Evolutionary conservation across 2,888 invertebrate species (phyloP), one percentile per base, ranked within the genome.

Genomic region (Onthophagus sagittarius): DNA sequence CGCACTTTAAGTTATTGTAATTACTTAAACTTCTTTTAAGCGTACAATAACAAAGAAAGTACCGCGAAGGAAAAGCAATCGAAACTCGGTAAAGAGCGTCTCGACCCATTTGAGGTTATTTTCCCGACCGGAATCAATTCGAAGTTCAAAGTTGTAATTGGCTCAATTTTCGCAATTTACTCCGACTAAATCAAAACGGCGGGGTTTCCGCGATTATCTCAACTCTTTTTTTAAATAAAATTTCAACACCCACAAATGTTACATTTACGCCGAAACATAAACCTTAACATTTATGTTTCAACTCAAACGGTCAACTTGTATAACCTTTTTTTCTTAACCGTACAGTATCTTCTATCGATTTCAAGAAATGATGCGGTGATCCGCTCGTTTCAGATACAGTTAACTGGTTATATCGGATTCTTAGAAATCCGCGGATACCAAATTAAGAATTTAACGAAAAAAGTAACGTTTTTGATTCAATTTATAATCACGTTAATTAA

Each of bases 101-200:
- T 53, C 39, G 39, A 53, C 39, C 39, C 39, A 53, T 53, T 53
- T 53, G 39, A 53, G 39, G 39, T 53, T 11, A 53, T 53, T 53
- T 53, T 53, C 39, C 39, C 39, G 39, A 53, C 39, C 39, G 39
- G 39, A 64, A 64, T 64, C 23, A 15, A 23, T 67, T 67, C 31
- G 67, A 67, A 67, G 67, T 67, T 67, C 67, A 67, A 67, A 67
- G 31, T 31, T 23, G 67, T 67, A 67, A 67, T 67, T 67, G 67
- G 67, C 67, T 67, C 67, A 67, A 7, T 67, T 67, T 67, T 67
- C 67, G 67, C 31, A 67, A 67, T 67, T 23, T 67, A 67, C 67
- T 53, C 7, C 39, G 39, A 1, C 39, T 53, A 53, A 53, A 53
- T 53, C 39, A 53, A 53, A 53, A 53, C 39, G 39, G 39, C 39